phyloP scores from a whole-genome alignment of 2,888 invertebrate species.

The Scaptomyza tumidula region DNA sequence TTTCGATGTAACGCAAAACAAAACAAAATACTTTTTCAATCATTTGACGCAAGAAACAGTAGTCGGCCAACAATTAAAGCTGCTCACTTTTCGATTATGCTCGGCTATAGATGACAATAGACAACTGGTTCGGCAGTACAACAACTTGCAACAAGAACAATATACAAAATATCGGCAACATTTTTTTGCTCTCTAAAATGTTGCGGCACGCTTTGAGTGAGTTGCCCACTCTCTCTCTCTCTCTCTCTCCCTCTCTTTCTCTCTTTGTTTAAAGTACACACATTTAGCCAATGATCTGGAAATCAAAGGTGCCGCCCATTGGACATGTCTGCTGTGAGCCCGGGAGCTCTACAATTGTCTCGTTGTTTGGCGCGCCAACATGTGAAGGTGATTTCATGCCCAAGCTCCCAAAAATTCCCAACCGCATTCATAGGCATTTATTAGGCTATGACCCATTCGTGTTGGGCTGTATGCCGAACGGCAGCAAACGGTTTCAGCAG shows the following conservation, averaged over 20 bases:
- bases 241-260: neutral
- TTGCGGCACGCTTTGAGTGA: conserved; percentile 66
- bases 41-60: conserved; percentile 61
- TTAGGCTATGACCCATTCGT: conserved; percentile 26
- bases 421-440: conserved; percentile 32
- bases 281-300: conserved; percentile 75
- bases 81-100: conserved; percentile 58
- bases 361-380: conserved; percentile 53
- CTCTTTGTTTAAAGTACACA: conserved; percentile 61
- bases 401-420: conserved; percentile 49
- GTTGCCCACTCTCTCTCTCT: neutral
- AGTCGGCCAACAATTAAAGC: conserved; percentile 70
- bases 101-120: conserved; percentile 45
- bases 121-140: conserved; percentile 34
- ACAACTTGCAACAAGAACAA: conserved; percentile 43
- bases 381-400: conserved; percentile 75
- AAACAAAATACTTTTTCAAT: conserved; percentile 61
- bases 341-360: conserved; percentile 71
- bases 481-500: conserved; percentile 62
- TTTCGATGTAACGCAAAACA: conserved; percentile 63
- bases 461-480: conserved; percentile 31
- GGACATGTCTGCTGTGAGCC: conserved; percentile 44
- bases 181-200: conserved; percentile 41
- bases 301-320: conserved; percentile 79
- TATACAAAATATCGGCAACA: conserved; percentile 6